Evolutionary conservation across 2,113 vertebrate species (phyloP).

Genomic region (Tympanuchus pallidicinctus): DNA sequence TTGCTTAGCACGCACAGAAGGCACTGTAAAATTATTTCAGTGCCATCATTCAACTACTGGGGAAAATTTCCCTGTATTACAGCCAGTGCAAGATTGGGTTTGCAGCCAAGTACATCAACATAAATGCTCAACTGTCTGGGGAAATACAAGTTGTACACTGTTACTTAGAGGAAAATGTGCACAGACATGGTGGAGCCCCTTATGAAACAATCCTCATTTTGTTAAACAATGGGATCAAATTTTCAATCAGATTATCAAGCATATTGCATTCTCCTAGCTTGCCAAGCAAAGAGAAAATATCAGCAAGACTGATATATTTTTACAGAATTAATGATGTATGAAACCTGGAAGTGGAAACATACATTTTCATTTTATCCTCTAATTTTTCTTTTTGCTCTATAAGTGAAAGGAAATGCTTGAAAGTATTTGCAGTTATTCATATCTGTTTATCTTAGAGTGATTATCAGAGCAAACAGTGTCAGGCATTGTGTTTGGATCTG

Average conservation of each 20-base stretch:
- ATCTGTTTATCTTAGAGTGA: slow-evolving; percentile 74
- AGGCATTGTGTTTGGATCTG: slow-evolving; percentile 71
- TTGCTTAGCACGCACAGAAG: slow-evolving; percentile 76
- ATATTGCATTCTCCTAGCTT: slow-evolving; percentile 63
- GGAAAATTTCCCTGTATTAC: slow-evolving; percentile 73
- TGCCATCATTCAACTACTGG: slow-evolving; percentile 72
- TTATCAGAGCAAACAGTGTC: slow-evolving; percentile 76
- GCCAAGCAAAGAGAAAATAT: slow-evolving; percentile 52
- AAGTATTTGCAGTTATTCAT: slow-evolving; percentile 65
- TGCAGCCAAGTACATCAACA: slow-evolving; percentile 70
- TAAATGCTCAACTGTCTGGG: slow-evolving; percentile 70
- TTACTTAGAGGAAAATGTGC: slow-evolving; percentile 77
- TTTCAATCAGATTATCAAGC: slow-evolving; percentile 72
- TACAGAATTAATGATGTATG: slow-evolving; percentile 72
- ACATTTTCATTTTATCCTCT: slow-evolving; percentile 64
- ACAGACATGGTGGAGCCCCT: slow-evolving; percentile 78
- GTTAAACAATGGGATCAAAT: slow-evolving; percentile 78
- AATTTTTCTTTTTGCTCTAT: slow-evolving; percentile 69
- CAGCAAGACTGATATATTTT: slow-evolving; percentile 64
- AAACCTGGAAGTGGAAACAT: slow-evolving; percentile 70
- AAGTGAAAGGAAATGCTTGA: slow-evolving; percentile 63
- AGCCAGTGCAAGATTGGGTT: slow-evolving; percentile 65
- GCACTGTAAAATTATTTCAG: slow-evolving; percentile 73
- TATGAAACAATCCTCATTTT: slow-evolving; percentile 75
- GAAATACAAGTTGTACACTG: slow-evolving; percentile 70